phyloP scores from a whole-genome alignment of 1,140 invertebrate genomes.

The Diprion similis region DNA sequence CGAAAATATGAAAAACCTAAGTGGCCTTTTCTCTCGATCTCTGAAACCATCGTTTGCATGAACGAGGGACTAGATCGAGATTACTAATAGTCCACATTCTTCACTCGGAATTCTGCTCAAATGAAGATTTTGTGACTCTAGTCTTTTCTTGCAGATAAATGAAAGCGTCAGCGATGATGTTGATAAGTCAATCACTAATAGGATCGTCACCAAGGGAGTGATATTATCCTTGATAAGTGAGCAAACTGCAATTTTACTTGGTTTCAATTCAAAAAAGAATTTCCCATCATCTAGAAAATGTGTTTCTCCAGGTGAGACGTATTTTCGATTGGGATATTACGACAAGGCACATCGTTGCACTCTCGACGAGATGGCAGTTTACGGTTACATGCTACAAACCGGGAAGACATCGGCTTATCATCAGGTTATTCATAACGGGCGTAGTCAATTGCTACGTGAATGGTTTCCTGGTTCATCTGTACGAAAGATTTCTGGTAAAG shows the following conservation, averaged over 20 bases:
- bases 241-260: background rate
- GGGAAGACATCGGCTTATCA: background rate
- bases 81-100: too few relatives aligned
- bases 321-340: background rate
- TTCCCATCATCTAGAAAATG: too few relatives aligned
- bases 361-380: background rate
- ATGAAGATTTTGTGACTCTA: background rate
- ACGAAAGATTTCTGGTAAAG: background rate
- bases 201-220: slow-evolving; percentile 19
- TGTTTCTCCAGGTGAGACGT: background rate
- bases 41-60: too few relatives aligned
- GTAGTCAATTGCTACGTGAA: background rate
- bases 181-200: background rate
- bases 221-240: slow-evolving; percentile 33
- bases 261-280: background rate
- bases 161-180: background rate
- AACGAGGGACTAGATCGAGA: too few relatives aligned
- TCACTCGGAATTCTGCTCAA: background rate
- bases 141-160: too few relatives aligned
- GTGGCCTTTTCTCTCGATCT: too few relatives aligned
- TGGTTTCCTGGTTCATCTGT: background rate
- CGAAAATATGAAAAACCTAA: too few relatives aligned
- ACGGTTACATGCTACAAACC: background rate
- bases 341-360: background rate
- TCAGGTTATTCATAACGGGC: background rate